Evolutionary conservation across 2,888 invertebrate genomes (phyloP).

Genomic region (Choreutis nemorana): DNA sequence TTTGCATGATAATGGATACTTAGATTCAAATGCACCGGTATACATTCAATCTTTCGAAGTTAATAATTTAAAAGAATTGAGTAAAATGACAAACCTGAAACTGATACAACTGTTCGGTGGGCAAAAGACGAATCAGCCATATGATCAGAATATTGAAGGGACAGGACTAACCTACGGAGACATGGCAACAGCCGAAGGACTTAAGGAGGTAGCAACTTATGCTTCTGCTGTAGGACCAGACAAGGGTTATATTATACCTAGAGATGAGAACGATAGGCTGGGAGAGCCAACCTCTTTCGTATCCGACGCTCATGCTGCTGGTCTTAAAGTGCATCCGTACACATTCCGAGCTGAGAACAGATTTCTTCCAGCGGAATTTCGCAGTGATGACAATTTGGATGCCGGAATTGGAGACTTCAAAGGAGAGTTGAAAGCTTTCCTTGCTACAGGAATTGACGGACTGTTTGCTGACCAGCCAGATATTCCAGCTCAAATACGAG

Average conservation of each 20-base stretch:
- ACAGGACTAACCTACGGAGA: slow-evolving; percentile 37
- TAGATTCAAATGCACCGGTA: slow-evolving; percentile 29
- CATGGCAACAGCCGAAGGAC: slow-evolving; percentile 46
- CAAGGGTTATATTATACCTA: slow-evolving; percentile 43
- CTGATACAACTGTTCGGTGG: slow-evolving; percentile 37
- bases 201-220: slow-evolving; percentile 41
- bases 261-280: slow-evolving; percentile 27
- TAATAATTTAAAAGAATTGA: slow-evolving; percentile 41
- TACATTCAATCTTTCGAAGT: slow-evolving; percentile 57
- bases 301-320: slow-evolving; percentile 37
- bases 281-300: slow-evolving; percentile 38
- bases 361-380: slow-evolving; percentile 40
- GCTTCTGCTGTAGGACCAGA: slow-evolving; percentile 51
- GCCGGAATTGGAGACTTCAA: slow-evolving; percentile 32
- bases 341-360: slow-evolving; percentile 48
- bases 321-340: slow-evolving; percentile 49
- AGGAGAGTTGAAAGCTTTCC: slow-evolving; percentile 35
- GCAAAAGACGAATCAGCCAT: slow-evolving; percentile 23
- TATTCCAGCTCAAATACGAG: slow-evolving; percentile 28
- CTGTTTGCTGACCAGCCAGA: slow-evolving; percentile 51
- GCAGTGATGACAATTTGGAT: slow-evolving; percentile 22
- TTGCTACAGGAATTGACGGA: slow-evolving; percentile 46
- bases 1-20: slow-evolving; percentile 40
- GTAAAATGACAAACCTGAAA: slow-evolving; percentile 34
- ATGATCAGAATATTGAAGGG: slow-evolving; percentile 31